Evolutionary conservation across 2,888 invertebrate genomes (phyloP), one percentile per base, ranked within the genome.

Genomic region (Colletes collaris): DNA sequence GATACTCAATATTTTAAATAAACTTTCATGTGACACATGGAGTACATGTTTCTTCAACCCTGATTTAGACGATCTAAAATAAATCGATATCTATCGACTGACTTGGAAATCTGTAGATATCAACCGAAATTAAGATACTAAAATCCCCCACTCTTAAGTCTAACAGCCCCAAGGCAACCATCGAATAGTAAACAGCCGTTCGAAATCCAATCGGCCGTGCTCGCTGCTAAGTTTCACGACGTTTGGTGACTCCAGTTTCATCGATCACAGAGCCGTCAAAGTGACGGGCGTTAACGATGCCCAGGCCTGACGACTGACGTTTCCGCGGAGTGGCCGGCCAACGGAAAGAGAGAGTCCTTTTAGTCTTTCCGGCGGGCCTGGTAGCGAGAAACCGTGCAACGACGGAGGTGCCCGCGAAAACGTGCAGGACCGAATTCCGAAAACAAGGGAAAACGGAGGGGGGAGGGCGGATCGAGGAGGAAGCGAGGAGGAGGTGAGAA

Each of bases 201-300:
- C 19, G 46, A 49, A 40, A 40, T 74, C 59, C 73, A 68, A 74
- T 62, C 67, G 49, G 56, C 56, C 63, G 40, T 40, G 19, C 49
- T 11, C 13, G 63, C 8, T 5, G 56, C 44, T 62, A 49, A 62
- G 13, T 67, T 56, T 56, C 49, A 66, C 59, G 16, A 52, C 16
- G 59, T 52, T 56, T 49, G 66, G 63, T 69, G 70, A 79, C 69
- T 74, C 59, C 52, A 59, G 70, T 78, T 81, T 84, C 85, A 86
- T 86, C 83, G 85, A 86, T 87, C 85, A 86, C 76, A 50, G 40
- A 49, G 75, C 64, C 58, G 76, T 79, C 70, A 76, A 67, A 69
- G 67, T 64, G 68, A 75, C 83, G 70, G 27, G 65, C 73, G 72
- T 75, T 67, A 77, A 79, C 83, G 74, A 71, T 59, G 68, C 63